phyloP scores from a whole-genome alignment of 1,140 invertebrate genomes.

The Anoplophora glabripennis region DNA sequence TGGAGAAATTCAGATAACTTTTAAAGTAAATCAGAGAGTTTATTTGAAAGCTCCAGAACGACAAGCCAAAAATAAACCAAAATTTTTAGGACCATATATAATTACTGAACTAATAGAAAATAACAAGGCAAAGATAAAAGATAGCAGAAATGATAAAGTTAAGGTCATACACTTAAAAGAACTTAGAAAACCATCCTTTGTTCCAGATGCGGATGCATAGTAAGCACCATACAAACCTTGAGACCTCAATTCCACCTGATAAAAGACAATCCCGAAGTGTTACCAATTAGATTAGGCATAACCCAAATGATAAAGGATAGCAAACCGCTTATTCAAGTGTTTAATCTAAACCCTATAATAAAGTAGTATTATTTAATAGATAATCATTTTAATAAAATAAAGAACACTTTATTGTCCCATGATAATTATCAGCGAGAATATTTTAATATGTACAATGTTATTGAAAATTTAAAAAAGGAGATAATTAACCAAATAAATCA shows the following conservation, averaged over 20 bases:
- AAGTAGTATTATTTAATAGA: no score
- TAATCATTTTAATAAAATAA: neutral
- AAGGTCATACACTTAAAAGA: no score
- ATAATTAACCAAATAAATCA: no score
- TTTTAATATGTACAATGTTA: neutral
- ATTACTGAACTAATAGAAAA: slow-evolving; percentile 9
- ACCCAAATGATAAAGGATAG: no score
- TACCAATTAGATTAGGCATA: no score
- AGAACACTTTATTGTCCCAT: no score
- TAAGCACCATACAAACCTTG: neutral
- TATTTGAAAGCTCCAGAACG: neutral
- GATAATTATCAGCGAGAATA: neutral
- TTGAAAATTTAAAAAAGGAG: no score
- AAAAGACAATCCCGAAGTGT: no score
- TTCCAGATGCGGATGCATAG: no score
- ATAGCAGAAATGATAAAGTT: neutral
- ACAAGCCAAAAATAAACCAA: slow-evolving; percentile 14
- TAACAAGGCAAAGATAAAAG: slow-evolving; percentile 15
- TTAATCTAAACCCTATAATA: neutral
- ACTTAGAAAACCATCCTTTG: no score
- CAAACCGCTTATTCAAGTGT: no score
- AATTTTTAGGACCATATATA: slow-evolving; percentile 12
- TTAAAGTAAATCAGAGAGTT: slow-evolving; percentile 15
- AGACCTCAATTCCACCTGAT: no score
- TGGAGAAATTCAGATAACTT: neutral